Evolutionary conservation across 2,797 vertebrate genomes (phyloP).

Genomic region (Myiothlypis coronata): DNA sequence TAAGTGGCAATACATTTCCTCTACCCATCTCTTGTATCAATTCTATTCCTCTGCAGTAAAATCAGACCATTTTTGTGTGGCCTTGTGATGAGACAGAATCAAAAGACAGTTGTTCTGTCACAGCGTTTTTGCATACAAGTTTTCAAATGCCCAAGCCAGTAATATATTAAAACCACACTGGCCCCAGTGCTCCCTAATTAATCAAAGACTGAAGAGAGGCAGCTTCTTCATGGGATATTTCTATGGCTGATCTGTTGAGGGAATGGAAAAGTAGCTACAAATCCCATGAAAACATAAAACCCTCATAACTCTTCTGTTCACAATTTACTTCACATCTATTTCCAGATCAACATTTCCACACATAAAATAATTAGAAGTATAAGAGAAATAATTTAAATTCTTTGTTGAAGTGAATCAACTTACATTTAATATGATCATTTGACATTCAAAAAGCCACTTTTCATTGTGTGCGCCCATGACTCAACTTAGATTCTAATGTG

Average conservation of each 20-base stretch:
- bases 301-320: not conserved
- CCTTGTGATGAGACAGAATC: not conserved
- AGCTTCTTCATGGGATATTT: not conserved
- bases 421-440: not conserved
- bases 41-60: not conserved
- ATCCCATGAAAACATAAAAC: not conserved
- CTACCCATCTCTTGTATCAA: not conserved
- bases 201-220: conserved; percentile 49
- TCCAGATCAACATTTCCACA: conserved; percentile 25
- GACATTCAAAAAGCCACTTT: not conserved
- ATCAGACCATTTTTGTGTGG: not conserved
- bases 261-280: conserved; percentile 1
- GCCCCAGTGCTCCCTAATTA: conserved; percentile 50
- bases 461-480: not conserved
- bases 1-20: not conserved
- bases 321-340: conserved; percentile 40
- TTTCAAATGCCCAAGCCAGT: conserved; percentile 24
- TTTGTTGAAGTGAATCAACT: conserved; percentile 14
- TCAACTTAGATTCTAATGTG: not conserved
- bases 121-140: conserved; percentile 23
- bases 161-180: conserved; percentile 62
- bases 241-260: not conserved
- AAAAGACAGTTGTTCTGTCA: conserved; percentile 37
- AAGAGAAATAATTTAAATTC: conserved; percentile 30
- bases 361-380: conserved; percentile 27